These are phyloP conservation scores for Margaritifera margaritifera DNA, from an alignment of 2,888 invertebrate species.

Conservation along the genomic window DNA sequence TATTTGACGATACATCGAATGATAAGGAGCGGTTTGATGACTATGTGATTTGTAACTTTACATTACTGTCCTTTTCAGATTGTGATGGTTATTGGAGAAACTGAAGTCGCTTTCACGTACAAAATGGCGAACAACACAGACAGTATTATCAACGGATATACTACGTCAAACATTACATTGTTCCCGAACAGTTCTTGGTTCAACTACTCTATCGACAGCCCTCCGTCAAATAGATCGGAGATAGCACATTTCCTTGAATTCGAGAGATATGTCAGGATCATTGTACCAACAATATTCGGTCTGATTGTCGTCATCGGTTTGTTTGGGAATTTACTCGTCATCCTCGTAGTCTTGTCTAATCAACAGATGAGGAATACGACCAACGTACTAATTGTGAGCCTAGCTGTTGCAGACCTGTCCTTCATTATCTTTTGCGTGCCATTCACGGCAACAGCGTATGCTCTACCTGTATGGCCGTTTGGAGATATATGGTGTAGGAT, in stretches of 20 bases:
- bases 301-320: slow-evolving; percentile 90
- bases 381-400: slow-evolving; percentile 90
- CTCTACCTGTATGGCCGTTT: slow-evolving; percentile 90
- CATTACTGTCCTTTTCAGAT: too few relatives aligned
- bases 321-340: slow-evolving; percentile 90
- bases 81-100: too few relatives aligned
- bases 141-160: too few relatives aligned
- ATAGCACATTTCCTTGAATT: slow-evolving; percentile 23
- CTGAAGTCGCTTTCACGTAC: too few relatives aligned
- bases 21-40: too few relatives aligned
- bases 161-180: too few relatives aligned
- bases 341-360: slow-evolving; percentile 89
- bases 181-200: too few relatives aligned
- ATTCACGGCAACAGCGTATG: slow-evolving; percentile 92
- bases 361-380: slow-evolving; percentile 95
- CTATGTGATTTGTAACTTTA: too few relatives aligned
- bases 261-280: slow-evolving; percentile 54
- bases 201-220: too few relatives aligned
- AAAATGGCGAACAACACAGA: too few relatives aligned
- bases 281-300: slow-evolving; percentile 82
- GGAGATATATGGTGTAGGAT: slow-evolving; percentile 92
- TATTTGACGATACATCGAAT: too few relatives aligned
- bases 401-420: slow-evolving; percentile 90
- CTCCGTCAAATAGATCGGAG: slow-evolving; percentile 2
- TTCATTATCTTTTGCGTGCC: slow-evolving; percentile 96